Evolutionary conservation across 2,797 vertebrate species (phyloP), one percentile per base, ranked within the genome.

Genomic region (Zalophus californianus): DNA sequence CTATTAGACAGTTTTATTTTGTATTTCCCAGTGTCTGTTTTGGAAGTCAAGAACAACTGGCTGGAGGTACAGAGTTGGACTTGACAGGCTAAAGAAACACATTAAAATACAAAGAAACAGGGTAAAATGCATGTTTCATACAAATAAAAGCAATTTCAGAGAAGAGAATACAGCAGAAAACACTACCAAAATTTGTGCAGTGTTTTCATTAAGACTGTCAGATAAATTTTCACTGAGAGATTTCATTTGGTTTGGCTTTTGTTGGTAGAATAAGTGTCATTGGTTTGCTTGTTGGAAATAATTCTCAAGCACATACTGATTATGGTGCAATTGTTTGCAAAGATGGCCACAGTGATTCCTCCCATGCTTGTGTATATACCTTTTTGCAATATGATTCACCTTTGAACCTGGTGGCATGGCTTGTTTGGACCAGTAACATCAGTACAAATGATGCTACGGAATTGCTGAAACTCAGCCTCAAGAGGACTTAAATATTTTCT

Each of bases 161-260:
- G 48, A 96, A 90, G 41, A 97, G 38, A 85, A 58, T 50, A 80
- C 0, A 0, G 14, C 41, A 86, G 48, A 89, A 80, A 88, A 96
- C 3, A 23, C 9, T 64, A 78, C 90, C 48, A 68, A 56, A 25
- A 68, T 87, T 84, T 68, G 48, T 77, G 50, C 2, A 79, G 62
- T 86, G 86, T 60, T 83, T 93, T 96, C 96, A 92, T 97, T 97
- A 97, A 97, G 97, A 86, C 54, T 96, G 82, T 97, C 97, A 94
- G 58, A 88, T 89, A 66, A 95, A 89, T 97, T 98, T 97, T 94
- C 91, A 90, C 85, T 58, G 60, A 35, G 97, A 92, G 11, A 32
- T 88, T 98, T 97, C 41, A 97, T 97, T 88, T 93, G 66, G 60
- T 97, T 48, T 78, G 72, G 92, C 82, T 92, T 98, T 62, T 38